phyloP scores from a whole-genome alignment of 2,888 invertebrate species.

The Drosophila anomalata region DNA sequence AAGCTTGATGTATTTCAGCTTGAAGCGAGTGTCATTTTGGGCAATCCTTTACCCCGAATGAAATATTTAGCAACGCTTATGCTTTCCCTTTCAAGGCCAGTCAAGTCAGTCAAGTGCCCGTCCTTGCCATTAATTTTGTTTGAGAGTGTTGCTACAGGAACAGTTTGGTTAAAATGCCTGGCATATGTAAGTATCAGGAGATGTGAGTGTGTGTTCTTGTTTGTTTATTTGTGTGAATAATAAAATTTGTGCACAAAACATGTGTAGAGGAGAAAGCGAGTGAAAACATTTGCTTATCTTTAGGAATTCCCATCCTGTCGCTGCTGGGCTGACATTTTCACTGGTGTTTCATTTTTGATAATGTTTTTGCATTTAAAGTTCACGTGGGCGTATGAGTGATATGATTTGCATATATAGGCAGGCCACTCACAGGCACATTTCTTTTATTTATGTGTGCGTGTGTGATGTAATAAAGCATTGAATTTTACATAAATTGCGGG shows the following conservation, averaged over 20 bases:
- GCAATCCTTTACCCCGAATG: background rate
- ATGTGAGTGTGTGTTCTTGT: conserved; percentile 21
- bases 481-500: conserved; percentile 76
- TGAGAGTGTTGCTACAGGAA: conserved; percentile 48
- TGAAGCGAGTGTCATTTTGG: background rate
- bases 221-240: conserved; percentile 69
- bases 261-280: conserved; percentile 61
- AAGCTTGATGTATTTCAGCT: background rate
- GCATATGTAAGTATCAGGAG: conserved; percentile 60
- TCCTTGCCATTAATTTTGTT: conserved; percentile 39
- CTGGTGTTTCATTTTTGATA: conserved; percentile 78
- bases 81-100: conserved; percentile 17
- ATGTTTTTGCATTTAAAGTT: conserved; percentile 55
- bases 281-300: conserved; percentile 76
- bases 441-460: conserved; percentile 26
- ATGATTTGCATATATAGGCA: conserved; percentile 69
- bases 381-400: conserved; percentile 68
- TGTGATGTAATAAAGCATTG: conserved; percentile 70
- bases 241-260: conserved; percentile 73
- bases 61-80: conserved; percentile 10
- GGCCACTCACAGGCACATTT: conserved; percentile 8
- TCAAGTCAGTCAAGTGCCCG: background rate
- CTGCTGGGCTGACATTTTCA: conserved; percentile 71
- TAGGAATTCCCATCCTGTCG: conserved; percentile 27
- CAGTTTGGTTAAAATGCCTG: conserved; percentile 53